A percentile compares a stretch with the other conserved stretches of the same genome.
Evolutionary conservation across 1,140 invertebrate species (phyloP).

Genomic region (Drosophila willistoni): DNA sequence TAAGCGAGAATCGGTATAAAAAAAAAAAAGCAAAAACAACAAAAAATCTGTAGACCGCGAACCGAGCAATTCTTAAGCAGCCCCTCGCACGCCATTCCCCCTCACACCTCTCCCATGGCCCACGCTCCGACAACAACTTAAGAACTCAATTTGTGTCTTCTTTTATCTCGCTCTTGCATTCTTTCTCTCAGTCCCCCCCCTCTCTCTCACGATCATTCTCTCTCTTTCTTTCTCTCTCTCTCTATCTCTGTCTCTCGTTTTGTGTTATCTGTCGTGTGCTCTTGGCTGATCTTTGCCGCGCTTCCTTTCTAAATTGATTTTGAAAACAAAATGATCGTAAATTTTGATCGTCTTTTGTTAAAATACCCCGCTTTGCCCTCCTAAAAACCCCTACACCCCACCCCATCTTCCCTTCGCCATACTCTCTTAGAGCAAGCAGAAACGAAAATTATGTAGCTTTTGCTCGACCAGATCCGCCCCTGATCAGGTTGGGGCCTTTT

Average conservation of each 20-base stretch:
- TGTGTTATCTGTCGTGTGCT: slow-evolving; percentile 52
- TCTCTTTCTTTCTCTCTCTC: neutral
- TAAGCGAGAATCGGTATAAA: slow-evolving; percentile 17
- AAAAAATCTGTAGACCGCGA: slow-evolving; percentile 15
- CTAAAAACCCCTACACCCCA: slow-evolving; percentile 32
- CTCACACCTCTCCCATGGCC: no score
- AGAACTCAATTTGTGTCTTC: slow-evolving; percentile 71
- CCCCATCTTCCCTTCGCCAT: slow-evolving; percentile 11
- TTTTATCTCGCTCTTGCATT: slow-evolving; percentile 15
- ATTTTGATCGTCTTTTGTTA: slow-evolving; percentile 76
- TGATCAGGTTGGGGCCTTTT: slow-evolving; percentile 61
- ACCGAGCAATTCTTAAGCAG: neutral
- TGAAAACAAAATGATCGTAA: slow-evolving; percentile 81
- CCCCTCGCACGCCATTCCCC: neutral
- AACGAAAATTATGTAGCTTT: slow-evolving; percentile 69
- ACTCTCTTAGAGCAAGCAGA: slow-evolving; percentile 35
- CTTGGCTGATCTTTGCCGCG: slow-evolving; percentile 75
- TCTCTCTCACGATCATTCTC: neutral
- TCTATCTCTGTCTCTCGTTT: slow-evolving; percentile 16
- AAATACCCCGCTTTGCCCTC: slow-evolving; percentile 16
- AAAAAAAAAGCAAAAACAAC: neutral
- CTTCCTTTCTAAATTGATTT: slow-evolving; percentile 82
- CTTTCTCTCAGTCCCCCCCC: neutral
- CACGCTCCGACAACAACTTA: slow-evolving; percentile 51
- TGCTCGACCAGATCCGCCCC: slow-evolving; percentile 53